Evolutionary conservation across 2,888 invertebrate species (phyloP).

Genomic region (Dryococelus australis): DNA sequence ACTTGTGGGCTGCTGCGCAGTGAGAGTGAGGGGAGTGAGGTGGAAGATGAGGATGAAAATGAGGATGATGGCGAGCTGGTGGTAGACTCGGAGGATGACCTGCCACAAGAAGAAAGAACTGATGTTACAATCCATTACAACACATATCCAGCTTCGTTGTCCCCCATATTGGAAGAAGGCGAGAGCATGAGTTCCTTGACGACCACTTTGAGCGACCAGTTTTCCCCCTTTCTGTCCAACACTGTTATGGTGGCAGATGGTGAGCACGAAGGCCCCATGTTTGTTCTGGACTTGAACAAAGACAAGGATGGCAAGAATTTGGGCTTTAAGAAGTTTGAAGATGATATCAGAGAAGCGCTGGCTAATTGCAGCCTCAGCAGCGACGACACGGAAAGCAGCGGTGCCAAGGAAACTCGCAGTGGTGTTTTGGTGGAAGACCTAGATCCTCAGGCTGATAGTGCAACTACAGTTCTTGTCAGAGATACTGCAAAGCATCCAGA

Average conservation of each 20-base stretch:
- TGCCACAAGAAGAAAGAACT: slow-evolving; percentile 43
- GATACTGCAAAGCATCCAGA: slow-evolving; percentile 39
- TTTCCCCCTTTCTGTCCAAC: slow-evolving; percentile 20
- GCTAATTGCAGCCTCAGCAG: slow-evolving; percentile 46
- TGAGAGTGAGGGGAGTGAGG: slow-evolving; percentile 56
- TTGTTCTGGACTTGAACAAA: slow-evolving; percentile 46
- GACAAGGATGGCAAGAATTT: slow-evolving; percentile 36
- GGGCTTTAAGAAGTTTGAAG: slow-evolving; percentile 38
- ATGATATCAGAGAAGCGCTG: slow-evolving; percentile 49
- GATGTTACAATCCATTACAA: slow-evolving; percentile 58
- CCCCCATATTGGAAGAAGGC: slow-evolving; percentile 69
- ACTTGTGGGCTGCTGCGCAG: slow-evolving; percentile 66
- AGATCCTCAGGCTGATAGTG: slow-evolving; percentile 45
- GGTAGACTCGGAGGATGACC: slow-evolving; percentile 46
- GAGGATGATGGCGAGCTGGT: slow-evolving; percentile 54
- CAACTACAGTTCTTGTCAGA: slow-evolving; percentile 31
- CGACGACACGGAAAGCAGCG: slow-evolving; percentile 38
- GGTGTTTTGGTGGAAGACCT: slow-evolving; percentile 56
- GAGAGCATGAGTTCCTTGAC: slow-evolving; percentile 53
- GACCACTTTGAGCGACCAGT: slow-evolving; percentile 44
- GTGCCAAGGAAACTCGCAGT: slow-evolving; percentile 44
- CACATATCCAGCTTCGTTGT: slow-evolving; percentile 65
- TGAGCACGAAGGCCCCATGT: slow-evolving; percentile 44
- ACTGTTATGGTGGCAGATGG: slow-evolving; percentile 19
- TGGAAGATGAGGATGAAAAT: slow-evolving; percentile 44